Percentiles rank a stretch among this genome's conserved stretches.
Evolutionary conservation across 2,797 vertebrate species (phyloP).

Genomic region (Limnodromus scolopaceus): DNA sequence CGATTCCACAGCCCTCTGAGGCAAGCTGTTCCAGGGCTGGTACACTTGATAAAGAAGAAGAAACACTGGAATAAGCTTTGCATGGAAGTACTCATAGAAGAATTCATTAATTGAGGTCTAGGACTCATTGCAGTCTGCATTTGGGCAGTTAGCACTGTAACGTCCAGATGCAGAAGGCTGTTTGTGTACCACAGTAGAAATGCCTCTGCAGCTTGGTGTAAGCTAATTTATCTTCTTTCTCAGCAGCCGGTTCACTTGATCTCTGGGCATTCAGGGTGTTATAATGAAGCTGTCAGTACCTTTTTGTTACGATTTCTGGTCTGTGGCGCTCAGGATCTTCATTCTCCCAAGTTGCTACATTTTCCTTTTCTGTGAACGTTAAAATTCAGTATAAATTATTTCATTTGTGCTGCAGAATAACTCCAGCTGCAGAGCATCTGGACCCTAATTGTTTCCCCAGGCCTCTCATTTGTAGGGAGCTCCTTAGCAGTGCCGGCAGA

Average conservation of each 20-base stretch:
- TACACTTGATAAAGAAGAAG: background rate
- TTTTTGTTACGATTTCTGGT: background rate
- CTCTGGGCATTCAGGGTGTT: background rate
- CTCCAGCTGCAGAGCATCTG: slow-evolving; percentile 42
- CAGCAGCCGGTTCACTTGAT: background rate
- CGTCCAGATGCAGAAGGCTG: background rate
- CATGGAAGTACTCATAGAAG: background rate
- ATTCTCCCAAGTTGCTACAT: background rate
- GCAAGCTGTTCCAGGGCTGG: background rate
- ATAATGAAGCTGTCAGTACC: background rate
- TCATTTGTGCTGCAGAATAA: background rate
- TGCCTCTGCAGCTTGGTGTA: background rate
- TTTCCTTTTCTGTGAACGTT: background rate
- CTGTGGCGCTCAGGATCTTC: background rate
- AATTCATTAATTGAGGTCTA: background rate
- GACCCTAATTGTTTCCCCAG: background rate
- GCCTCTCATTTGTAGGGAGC: background rate
- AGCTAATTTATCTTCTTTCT: background rate
- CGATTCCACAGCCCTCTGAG: background rate
- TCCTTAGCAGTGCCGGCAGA: background rate
- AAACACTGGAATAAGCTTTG: background rate
- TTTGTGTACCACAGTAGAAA: background rate
- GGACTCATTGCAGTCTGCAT: background rate
- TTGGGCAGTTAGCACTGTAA: background rate
- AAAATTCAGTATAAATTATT: background rate